Percentiles rank a stretch among this genome's conserved stretches.
phyloP scores from a whole-genome alignment of 2,888 invertebrate genomes.

The Apocheima hispidaria region DNA sequence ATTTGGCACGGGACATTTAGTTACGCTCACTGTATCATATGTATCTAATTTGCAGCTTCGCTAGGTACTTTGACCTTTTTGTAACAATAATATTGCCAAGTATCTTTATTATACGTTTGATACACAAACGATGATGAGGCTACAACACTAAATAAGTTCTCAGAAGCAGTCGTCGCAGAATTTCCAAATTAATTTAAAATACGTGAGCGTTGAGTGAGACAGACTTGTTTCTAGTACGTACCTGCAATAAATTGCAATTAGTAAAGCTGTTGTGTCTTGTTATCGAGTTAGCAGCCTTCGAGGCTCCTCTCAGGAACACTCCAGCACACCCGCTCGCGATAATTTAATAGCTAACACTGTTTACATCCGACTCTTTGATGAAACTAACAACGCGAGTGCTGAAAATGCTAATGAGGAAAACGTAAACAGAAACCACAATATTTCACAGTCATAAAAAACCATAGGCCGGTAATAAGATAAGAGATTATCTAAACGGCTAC shows the following conservation, averaged over 20 bases:
- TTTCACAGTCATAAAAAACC: conserved; percentile 34
- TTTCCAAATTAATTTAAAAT: conserved; percentile 84
- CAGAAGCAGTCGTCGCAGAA: conserved; percentile 67
- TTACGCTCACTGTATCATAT: too few relatives aligned
- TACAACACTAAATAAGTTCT: conserved; percentile 45
- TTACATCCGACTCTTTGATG: conserved; percentile 38
- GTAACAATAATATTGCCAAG: too few relatives aligned
- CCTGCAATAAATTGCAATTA: conserved; percentile 87
- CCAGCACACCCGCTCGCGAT: conserved; percentile 63
- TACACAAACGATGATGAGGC: conserved; percentile 3
- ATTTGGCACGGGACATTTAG: too few relatives aligned
- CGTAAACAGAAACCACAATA: conserved; percentile 32
- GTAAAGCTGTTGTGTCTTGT: conserved; percentile 84
- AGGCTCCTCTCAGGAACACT: conserved; percentile 71
- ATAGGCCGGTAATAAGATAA: conserved; percentile 34
- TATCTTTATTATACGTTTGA: too few relatives aligned
- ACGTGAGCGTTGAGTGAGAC: conserved; percentile 80
- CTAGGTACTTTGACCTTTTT: too few relatives aligned
- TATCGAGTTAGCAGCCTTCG: conserved; percentile 83
- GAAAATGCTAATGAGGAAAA: conserved; percentile 21
- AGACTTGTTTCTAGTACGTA: conserved; percentile 84
- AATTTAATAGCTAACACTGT: conserved; percentile 71
- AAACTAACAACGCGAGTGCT: conserved; percentile 1
- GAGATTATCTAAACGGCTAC: conserved; percentile 38
- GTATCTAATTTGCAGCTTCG: too few relatives aligned